These are phyloP conservation scores for Leptogaster cylindrica DNA, from an alignment of 2,888 invertebrate genomes.

Conservation along the genomic window DNA sequence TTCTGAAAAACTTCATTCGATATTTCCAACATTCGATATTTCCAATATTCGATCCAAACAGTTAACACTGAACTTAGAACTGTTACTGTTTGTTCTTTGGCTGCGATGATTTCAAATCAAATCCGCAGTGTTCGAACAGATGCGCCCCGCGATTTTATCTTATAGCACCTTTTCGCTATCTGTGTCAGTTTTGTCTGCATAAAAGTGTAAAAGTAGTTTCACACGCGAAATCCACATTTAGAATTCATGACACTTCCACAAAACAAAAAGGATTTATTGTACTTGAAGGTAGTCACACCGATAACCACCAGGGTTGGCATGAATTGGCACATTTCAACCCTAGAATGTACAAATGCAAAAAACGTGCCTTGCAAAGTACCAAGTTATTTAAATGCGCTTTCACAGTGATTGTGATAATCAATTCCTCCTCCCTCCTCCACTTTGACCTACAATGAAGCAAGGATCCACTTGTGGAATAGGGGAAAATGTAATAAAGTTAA, in stretches of 20 bases:
- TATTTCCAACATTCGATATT: no score
- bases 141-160: no score
- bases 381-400: constrained; percentile 15
- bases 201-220: not conserved
- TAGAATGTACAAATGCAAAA: not conserved
- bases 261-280: constrained; percentile 1
- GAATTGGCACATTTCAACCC: constrained; percentile 16
- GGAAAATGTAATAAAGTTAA: no score
- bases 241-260: constrained; percentile 11
- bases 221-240: constrained; percentile 21
- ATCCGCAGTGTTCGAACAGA: no score
- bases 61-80: no score
- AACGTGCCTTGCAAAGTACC: constrained; percentile 1
- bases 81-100: no score
- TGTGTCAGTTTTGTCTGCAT: constrained; percentile 20
- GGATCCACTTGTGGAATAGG: no score
- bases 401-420: constrained; percentile 9
- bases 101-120: no score
- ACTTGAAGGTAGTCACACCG: not conserved
- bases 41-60: no score
- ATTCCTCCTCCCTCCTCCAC: not conserved
- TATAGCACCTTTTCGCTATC: not conserved
- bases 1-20: no score
- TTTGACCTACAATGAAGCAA: not conserved
- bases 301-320: not conserved